Evolutionary conservation across 2,888 invertebrate genomes (phyloP).

Genomic region (Boloria euphrosyne): DNA sequence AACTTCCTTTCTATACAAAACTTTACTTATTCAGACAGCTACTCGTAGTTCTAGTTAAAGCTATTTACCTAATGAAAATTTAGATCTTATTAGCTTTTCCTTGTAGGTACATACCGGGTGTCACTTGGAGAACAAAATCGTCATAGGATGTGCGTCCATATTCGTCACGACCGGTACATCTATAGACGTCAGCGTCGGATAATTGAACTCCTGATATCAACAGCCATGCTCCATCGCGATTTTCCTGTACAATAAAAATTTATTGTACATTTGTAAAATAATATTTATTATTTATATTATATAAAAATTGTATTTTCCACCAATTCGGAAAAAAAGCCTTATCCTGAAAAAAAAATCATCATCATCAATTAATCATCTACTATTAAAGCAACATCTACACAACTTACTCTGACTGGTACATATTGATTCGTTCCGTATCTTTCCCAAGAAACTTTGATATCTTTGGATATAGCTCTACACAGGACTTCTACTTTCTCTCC

Average conservation of each 20-base stretch:
- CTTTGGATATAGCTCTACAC: conserved; percentile 53
- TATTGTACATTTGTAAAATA: neutral
- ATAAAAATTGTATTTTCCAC: no score
- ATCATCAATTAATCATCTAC: no score
- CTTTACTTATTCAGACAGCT: no score
- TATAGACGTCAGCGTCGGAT: conserved; percentile 89
- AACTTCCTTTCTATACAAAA: no score
- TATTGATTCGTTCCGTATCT: conserved; percentile 62
- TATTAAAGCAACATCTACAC: neutral
- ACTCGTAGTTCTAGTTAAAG: no score
- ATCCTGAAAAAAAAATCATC: no score
- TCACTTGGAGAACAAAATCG: conserved; percentile 70
- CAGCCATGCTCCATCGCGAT: conserved; percentile 83
- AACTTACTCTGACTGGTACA: conserved; percentile 59
- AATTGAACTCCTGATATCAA: conserved; percentile 86
- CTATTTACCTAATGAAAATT: no score
- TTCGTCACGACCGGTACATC: conserved; percentile 80
- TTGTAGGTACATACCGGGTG: conserved; percentile 58
- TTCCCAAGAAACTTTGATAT: conserved; percentile 55
- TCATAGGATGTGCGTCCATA: conserved; percentile 77
- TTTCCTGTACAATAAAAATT: conserved; percentile 48
- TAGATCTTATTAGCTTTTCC: no score
- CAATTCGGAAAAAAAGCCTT: no score
- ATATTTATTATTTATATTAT: no score
- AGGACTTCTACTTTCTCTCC: conserved; percentile 66